Evolutionary conservation across 2,888 invertebrate species (phyloP).

Genomic region (Melieria crassipennis): DNA sequence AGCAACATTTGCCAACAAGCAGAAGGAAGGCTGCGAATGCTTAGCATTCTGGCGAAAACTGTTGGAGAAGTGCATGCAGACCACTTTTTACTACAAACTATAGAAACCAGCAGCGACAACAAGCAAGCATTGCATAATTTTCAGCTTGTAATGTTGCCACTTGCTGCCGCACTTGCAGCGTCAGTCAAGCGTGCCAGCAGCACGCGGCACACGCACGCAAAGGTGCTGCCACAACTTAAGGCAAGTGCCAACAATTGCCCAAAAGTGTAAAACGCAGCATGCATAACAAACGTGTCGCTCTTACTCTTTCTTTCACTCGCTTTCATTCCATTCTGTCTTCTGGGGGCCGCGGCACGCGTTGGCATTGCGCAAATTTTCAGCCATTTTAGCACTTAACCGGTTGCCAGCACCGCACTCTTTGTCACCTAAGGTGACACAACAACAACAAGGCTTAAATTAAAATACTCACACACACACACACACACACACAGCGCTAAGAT

Average conservation of each 20-base stretch:
- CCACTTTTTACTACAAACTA: slow-evolving; percentile 21
- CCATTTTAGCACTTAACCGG: slow-evolving; percentile 30
- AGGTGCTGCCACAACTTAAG: too few species aligned
- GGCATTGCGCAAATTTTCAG: slow-evolving; percentile 22
- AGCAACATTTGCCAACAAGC: not conserved
- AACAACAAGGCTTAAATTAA: too few species aligned
- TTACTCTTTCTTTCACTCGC: too few species aligned
- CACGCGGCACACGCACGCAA: not conserved
- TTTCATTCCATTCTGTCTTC: too few species aligned
- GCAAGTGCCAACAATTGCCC: too few species aligned
- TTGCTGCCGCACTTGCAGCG: slow-evolving; percentile 28
- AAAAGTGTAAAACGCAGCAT: too few species aligned
- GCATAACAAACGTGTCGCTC: too few species aligned
- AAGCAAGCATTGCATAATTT: slow-evolving; percentile 6
- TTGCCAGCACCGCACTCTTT: too few species aligned
- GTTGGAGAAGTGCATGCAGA: not conserved
- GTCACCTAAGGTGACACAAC: too few species aligned
- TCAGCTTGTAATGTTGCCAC: slow-evolving; percentile 22
- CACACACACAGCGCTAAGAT: too few species aligned
- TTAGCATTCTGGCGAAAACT: not conserved
- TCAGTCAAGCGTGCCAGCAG: slow-evolving; percentile 1
- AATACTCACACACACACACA: too few species aligned
- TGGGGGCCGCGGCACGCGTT: not conserved
- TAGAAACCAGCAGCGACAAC: not conserved
- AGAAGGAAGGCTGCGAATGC: too few species aligned